Conservation (phyloP, 30 jellyfish, hydroid and myxozoan species). For the Pseudorhiza aurosa region DNA sequence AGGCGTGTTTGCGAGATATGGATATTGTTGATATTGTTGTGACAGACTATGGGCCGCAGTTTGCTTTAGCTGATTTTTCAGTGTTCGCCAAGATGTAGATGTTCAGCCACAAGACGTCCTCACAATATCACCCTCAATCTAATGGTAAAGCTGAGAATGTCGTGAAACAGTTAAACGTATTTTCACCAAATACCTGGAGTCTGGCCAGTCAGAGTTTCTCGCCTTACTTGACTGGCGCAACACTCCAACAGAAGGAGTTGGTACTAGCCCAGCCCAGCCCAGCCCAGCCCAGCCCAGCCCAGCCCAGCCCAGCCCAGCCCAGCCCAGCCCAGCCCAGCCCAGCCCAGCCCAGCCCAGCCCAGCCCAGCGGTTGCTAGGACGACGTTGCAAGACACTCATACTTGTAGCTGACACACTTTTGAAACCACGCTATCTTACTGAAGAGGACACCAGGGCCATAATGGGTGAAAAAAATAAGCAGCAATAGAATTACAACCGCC, state of each 20-base stretch:
- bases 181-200: too few relatives aligned
- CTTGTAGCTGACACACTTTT: conserved; percentile 41
- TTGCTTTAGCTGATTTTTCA: conserved; percentile 22
- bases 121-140: conserved; percentile 41
- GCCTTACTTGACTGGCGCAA: conserved; percentile 29
- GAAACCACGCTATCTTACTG: too few relatives aligned
- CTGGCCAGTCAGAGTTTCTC: too few relatives aligned
- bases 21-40: too few relatives aligned
- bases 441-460: too few relatives aligned
- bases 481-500: too few relatives aligned
- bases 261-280: conserved; percentile 55
- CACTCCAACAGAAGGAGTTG: conserved; percentile 45
- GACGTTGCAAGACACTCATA: conserved; percentile 59
- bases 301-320: too few relatives aligned
- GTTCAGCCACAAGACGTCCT: conserved; percentile 37
- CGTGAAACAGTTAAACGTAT: too few relatives aligned
- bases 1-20: too few relatives aligned
- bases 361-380: conserved; percentile 44
- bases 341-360: too few relatives aligned
- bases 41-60: conserved; percentile 66
- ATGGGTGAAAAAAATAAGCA: too few relatives aligned
- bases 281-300: conserved; percentile 66
- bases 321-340: too few relatives aligned
- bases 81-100: conserved; percentile 35
- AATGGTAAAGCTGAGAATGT: conserved; percentile 51